A percentile compares a stretch with the other conserved stretches of the same genome.
Evolutionary conservation across 2,113 vertebrate genomes (phyloP).

Genomic region (Marmota monax): DNA sequence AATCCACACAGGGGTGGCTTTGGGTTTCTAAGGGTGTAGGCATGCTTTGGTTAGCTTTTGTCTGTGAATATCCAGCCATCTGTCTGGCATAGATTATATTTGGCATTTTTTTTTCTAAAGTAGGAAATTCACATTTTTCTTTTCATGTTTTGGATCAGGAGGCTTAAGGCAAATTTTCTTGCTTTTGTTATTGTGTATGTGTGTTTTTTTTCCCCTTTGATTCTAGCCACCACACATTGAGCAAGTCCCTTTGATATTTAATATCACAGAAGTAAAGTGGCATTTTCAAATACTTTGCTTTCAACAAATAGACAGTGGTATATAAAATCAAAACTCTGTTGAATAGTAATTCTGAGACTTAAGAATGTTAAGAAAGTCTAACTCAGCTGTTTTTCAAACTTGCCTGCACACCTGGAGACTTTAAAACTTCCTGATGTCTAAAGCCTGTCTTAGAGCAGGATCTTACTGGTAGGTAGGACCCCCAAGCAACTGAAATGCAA

Average conservation of each 20-base stretch:
- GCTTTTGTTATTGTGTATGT: not conserved
- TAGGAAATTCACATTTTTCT: conserved; percentile 70
- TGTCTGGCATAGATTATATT: conserved; percentile 67
- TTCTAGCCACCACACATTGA: conserved; percentile 57
- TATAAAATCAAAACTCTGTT: not conserved
- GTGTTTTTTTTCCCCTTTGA: conserved; percentile 13
- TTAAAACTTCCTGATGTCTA: not conserved
- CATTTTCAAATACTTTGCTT: conserved; percentile 18
- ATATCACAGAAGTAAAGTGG: conserved; percentile 26
- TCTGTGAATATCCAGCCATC: conserved; percentile 69
- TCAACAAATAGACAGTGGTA: not conserved
- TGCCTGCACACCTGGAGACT: not conserved
- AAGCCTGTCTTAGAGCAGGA: not conserved
- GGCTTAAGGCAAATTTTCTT: conserved; percentile 53
- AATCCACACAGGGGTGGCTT: conserved; percentile 30
- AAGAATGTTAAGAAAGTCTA: conserved; percentile 27
- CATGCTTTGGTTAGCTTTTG: conserved; percentile 66
- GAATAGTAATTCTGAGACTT: not conserved
- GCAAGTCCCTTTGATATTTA: not conserved
- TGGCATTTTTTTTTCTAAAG: not conserved
- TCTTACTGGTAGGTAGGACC: not conserved
- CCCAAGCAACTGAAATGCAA: not conserved
- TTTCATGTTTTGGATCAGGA: conserved; percentile 65
- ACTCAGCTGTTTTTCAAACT: not conserved
- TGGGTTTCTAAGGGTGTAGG: conserved; percentile 50